A percentile compares a stretch with the other conserved stretches of the same genome.
Evolutionary conservation across 1,140 invertebrate genomes (phyloP).

Genomic region (Coenobita brevimanus): DNA sequence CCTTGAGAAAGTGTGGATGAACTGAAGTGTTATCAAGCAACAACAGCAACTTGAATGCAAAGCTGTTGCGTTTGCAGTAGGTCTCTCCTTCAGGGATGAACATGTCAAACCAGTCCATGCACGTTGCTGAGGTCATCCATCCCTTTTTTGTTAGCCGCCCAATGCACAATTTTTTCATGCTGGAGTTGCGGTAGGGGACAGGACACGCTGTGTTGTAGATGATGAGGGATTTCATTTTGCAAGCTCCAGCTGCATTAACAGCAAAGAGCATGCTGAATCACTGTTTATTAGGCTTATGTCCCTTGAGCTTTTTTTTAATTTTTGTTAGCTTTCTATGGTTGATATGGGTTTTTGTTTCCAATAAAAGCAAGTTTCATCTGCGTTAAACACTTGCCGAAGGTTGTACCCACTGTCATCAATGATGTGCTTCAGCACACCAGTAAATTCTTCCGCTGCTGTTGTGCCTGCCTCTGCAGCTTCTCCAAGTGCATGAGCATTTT

Average conservation of each 20-base stretch:
- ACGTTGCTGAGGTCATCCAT: neutral
- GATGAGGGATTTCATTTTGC: constrained; percentile 26
- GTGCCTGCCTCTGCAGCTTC: no score
- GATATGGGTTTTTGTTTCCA: neutral
- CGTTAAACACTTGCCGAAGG: constrained; percentile 26
- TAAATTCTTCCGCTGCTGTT: no score
- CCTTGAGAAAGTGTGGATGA: no score
- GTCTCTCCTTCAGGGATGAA: no score
- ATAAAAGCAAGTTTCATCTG: no score
- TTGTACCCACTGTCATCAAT: constrained; percentile 17
- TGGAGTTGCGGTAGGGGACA: no score
- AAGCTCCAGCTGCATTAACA: constrained; percentile 27
- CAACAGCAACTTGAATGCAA: no score
- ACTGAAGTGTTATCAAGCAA: no score
- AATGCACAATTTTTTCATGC: no score
- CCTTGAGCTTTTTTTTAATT: neutral
- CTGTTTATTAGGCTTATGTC: no score
- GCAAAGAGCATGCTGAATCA: no score
- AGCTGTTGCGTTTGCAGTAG: neutral
- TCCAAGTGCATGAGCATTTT: no score
- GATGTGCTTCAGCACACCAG: constrained; percentile 24
- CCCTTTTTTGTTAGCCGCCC: neutral
- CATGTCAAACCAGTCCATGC: neutral
- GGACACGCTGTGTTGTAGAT: neutral
- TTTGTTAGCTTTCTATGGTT: constrained; percentile 4